phyloP scores from a whole-genome alignment of 2,113 vertebrate genomes.

The Xenus cinereus region DNA sequence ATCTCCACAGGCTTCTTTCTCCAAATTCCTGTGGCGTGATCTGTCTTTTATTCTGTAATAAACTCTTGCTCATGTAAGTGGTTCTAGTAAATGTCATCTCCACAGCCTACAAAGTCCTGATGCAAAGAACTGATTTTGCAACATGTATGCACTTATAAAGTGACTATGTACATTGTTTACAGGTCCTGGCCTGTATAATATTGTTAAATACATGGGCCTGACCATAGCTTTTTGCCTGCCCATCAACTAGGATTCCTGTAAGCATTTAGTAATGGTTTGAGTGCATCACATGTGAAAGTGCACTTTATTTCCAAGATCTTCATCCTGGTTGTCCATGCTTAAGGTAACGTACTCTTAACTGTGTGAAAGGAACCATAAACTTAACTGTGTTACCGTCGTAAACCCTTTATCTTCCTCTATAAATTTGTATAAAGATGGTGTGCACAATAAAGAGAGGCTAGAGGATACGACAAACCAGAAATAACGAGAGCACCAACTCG shows the following conservation, averaged over 20 bases:
- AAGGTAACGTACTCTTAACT: neutral
- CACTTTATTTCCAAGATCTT: neutral
- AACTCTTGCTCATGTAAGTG: slow-evolving; percentile 23
- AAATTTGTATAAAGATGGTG: neutral
- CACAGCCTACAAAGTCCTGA: neutral
- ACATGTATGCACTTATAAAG: neutral
- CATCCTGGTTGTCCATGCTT: neutral
- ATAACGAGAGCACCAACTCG: rapidly evolving
- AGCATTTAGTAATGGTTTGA: neutral
- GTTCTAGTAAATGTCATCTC: slow-evolving; percentile 49
- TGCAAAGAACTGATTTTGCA: slow-evolving; percentile 26
- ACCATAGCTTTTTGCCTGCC: neutral
- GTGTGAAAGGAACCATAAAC: slow-evolving; percentile 10
- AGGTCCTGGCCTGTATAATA: neutral
- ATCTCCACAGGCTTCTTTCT: neutral
- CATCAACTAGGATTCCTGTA: neutral
- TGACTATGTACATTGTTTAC: neutral
- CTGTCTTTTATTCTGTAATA: neutral
- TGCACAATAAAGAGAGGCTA: neutral
- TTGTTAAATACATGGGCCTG: neutral
- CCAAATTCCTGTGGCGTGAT: neutral
- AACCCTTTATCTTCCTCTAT: neutral
- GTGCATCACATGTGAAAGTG: neutral
- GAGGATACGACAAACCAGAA: neutral
- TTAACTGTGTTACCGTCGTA: neutral